Percentiles rank a stretch among this genome's conserved stretches.
Evolutionary conservation across 2,888 invertebrate genomes (phyloP).

Genomic region (Pseudococcus longispinus): DNA sequence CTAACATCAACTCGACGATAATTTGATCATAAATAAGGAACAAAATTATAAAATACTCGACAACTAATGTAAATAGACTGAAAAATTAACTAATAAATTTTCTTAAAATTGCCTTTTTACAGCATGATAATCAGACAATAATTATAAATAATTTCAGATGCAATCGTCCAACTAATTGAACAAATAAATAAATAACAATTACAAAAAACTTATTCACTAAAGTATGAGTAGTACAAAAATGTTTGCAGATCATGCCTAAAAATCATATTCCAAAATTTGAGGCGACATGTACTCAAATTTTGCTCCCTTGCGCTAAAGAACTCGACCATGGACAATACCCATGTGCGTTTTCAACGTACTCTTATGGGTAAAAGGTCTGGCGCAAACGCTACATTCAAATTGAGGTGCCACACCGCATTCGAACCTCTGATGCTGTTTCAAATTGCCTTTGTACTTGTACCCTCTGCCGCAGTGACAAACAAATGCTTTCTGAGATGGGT

Average conservation of each 20-base stretch:
- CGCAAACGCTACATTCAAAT: slow-evolving; percentile 65
- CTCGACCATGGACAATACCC: slow-evolving; percentile 58
- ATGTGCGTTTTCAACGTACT: slow-evolving; percentile 62
- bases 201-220: neutral
- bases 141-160: no score
- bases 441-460: slow-evolving; percentile 64
- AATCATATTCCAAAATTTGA: neutral
- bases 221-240: neutral
- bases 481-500: slow-evolving; percentile 49
- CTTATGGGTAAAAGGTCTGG: slow-evolving; percentile 63
- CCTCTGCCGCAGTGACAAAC: slow-evolving; percentile 62
- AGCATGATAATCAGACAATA: no score
- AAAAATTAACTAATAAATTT: neutral
- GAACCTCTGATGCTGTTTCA: slow-evolving; percentile 65
- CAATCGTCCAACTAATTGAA: neutral
- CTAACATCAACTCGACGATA: neutral
- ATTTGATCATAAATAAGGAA: neutral
- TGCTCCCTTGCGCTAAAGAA: slow-evolving; percentile 7
- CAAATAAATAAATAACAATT: neutral
- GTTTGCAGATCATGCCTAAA: neutral
- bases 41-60: neutral
- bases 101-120: neutral
- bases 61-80: neutral
- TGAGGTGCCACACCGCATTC: slow-evolving; percentile 65
- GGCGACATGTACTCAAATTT: slow-evolving; percentile 4